Conservation (phyloP, 2,113 vertebrate species). For the rat (Rattus norvegicus) region GRCr8 NC_086019.1:16414001-16414500, state of each 20-base stretch:
- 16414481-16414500: too few species aligned
- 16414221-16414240: neutral
- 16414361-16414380: neutral
- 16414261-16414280: neutral
- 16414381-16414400: neutral
- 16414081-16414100: neutral
- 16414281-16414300: neutral
- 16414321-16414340: neutral
- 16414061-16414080: neutral
- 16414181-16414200: neutral
- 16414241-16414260: neutral
- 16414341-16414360: neutral
- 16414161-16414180: neutral
- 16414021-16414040: neutral
- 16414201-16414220: neutral
- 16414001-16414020: neutral
- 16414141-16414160: neutral
- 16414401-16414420: neutral
- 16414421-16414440: too few species aligned
- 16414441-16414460: too few species aligned
- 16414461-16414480: too few species aligned
- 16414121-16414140: neutral
- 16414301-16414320: neutral
- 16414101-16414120: neutral
- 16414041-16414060: neutral